These are phyloP conservation scores for Morone chrysops DNA, from an alignment of 2,113 vertebrate species.

Conservation along the genomic window DNA sequence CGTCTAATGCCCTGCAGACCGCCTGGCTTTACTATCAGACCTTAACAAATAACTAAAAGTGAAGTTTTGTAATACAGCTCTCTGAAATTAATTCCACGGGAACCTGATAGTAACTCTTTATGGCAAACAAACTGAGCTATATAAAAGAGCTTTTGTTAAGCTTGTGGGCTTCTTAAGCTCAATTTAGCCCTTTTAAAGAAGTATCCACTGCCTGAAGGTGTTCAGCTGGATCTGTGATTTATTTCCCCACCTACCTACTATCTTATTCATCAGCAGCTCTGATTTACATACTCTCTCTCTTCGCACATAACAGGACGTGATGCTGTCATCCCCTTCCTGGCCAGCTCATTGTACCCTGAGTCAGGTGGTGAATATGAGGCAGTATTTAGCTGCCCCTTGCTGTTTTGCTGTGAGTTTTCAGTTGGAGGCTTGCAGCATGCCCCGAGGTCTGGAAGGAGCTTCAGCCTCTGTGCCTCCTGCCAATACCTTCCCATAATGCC, in stretches of 20 bases:
- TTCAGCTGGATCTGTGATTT: constrained; percentile 31
- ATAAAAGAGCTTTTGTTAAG: constrained; percentile 31
- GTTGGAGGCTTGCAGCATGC: constrained; percentile 22
- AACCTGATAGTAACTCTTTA: constrained; percentile 36
- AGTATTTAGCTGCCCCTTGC: constrained; percentile 28
- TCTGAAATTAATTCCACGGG: constrained; percentile 49
- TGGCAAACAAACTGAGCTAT: constrained; percentile 55
- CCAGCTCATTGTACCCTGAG: constrained; percentile 19
- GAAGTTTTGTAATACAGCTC: constrained; percentile 6
- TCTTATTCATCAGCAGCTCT: constrained; percentile 34
- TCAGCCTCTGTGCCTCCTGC: constrained; percentile 23
- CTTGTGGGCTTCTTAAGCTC: constrained; percentile 31
- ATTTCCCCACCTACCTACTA: constrained; percentile 10
- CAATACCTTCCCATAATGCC: constrained; percentile 38
- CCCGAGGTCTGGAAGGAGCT: constrained; percentile 45
- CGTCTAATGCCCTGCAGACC: constrained; percentile 35
- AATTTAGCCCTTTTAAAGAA: constrained; percentile 34
- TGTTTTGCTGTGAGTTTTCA: constrained; percentile 4
- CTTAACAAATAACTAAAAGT: constrained; percentile 54
- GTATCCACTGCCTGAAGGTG: constrained; percentile 17
- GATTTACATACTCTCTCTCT: constrained; percentile 8
- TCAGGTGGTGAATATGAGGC: constrained; percentile 29
- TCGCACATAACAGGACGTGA: not conserved
- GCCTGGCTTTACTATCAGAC: constrained; percentile 39
- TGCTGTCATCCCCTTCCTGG: not conserved